Conservation (phyloP, 2,113 vertebrate genomes). For the Nematolebias whitei region DNA sequence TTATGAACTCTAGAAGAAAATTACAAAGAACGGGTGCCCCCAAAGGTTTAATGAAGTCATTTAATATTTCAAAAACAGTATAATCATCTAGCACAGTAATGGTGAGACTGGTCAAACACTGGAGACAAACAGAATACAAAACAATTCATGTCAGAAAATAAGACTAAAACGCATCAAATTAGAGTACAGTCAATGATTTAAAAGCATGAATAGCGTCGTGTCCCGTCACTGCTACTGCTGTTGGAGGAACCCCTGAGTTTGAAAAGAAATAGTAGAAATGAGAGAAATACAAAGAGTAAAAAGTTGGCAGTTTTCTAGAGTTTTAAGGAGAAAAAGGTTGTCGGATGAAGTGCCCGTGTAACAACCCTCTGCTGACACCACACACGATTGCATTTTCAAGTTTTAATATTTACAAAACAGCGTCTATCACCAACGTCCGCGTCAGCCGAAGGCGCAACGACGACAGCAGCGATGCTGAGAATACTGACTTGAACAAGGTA, state of each 20-base stretch:
- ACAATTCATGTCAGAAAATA: slow-evolving; percentile 67
- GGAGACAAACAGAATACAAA: slow-evolving; percentile 68
- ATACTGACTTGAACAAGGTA: slow-evolving; percentile 70
- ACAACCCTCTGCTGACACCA: slow-evolving; percentile 53
- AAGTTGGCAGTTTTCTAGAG: slow-evolving; percentile 77
- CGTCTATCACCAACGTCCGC: slow-evolving; percentile 49
- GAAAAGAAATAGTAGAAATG: slow-evolving; percentile 64
- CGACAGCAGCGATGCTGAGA: slow-evolving; percentile 68
- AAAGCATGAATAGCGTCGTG: slow-evolving; percentile 63
- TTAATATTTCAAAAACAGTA: slow-evolving; percentile 75
- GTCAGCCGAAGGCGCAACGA: slow-evolving; percentile 59
- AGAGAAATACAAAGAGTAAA: slow-evolving; percentile 64
- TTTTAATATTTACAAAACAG: slow-evolving; percentile 80
- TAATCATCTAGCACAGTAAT: slow-evolving; percentile 60
- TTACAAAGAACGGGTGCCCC: slow-evolving; percentile 18
- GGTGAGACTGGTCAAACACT: slow-evolving; percentile 60
- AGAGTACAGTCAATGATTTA: slow-evolving; percentile 65
- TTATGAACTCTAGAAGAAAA: neutral
- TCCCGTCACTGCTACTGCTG: slow-evolving; percentile 69
- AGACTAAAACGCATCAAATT: slow-evolving; percentile 56
- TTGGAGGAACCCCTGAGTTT: slow-evolving; percentile 80
- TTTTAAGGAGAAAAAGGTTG: slow-evolving; percentile 56
- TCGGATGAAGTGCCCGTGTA: slow-evolving; percentile 50
- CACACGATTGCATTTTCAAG: slow-evolving; percentile 74
- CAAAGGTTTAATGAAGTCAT: slow-evolving; percentile 61